Percentiles rank a stretch among this genome's conserved stretches.
Conservation (phyloP, 2,888 invertebrate genomes). For the Amphimallon solstitiale region DNA sequence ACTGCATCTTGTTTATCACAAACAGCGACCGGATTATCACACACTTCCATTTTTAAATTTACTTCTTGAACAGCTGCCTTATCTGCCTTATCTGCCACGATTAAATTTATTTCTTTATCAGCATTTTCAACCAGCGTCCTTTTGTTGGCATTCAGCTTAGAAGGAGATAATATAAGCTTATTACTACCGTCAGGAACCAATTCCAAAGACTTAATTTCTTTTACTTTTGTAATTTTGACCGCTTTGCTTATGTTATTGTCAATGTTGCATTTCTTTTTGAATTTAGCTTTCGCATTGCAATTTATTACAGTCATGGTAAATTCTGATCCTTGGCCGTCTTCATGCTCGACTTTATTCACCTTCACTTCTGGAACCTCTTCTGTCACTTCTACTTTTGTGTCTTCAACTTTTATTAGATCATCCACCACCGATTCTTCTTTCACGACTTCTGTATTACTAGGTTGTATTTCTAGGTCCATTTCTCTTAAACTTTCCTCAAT, state of each 20-base stretch:
- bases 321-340: constrained; percentile 20
- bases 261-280: constrained; percentile 53
- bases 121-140: constrained; percentile 45
- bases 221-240: constrained; percentile 40
- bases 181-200: constrained; percentile 42
- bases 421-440: constrained; percentile 18
- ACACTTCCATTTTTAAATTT: background rate
- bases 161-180: constrained; percentile 51
- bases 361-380: constrained; percentile 19
- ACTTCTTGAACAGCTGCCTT: too few species aligned
- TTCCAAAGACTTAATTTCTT: constrained; percentile 45
- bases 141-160: constrained; percentile 54
- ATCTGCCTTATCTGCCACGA: too few species aligned
- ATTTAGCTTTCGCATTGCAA: constrained; percentile 46
- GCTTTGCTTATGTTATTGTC: constrained; percentile 44
- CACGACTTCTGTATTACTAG: background rate
- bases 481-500: constrained; percentile 36
- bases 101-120: constrained; percentile 4
- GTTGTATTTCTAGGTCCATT: constrained; percentile 6
- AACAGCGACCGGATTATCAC: background rate
- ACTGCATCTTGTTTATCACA: background rate
- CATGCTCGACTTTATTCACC: constrained; percentile 2
- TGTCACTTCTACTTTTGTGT: constrained; percentile 3
- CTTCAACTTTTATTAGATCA: background rate
- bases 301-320: constrained; percentile 42